Evolutionary conservation across 2,797 vertebrate genomes (phyloP), one percentile per base, ranked within the genome.

Genomic region (Gambusia yucatana): DNA sequence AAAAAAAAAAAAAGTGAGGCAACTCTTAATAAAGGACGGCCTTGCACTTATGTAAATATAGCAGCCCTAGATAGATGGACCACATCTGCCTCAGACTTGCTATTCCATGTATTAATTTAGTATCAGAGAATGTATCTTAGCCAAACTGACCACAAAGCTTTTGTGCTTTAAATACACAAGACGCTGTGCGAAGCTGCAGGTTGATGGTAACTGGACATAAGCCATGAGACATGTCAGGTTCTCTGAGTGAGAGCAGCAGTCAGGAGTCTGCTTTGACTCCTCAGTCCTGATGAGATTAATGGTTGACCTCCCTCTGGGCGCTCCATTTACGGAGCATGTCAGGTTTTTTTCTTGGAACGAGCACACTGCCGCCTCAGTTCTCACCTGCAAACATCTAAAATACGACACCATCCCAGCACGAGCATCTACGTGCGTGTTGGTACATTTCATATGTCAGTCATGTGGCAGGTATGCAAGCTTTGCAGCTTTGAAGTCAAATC

Each of bases 321-420:
- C 90, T 90, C 86, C 89, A 81, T 93, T 92, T 89, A 90, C 85
- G 82, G 22, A 91, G 76, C 89, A 85, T 77, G 88, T 88, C 82
- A 76, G 84, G 81, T 20, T 86, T 94, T 94, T 91, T 90, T 87
- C 78, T 89, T 89, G 91, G 90, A 93, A 79, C 6, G 77, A 73
- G 78, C 88, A 95, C 93, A 95, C 86, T 87, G 80, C 80, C 74
- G n/a, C 88, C 88, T 94, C 86, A 94, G 93, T 95, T 82, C 89
- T 85, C 77, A 86, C 84, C 80, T 79, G 83, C 82, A 59, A 85
- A 82, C 87, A 75, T 84, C 85, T 83, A 81, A 94, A 44, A 90
- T 81, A 84, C 87, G 63, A 65, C 86, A 79, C 89, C 91, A 91
- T 85, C 44, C 77, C 80, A 67, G 28, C 57, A 81, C 59, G 3